Conservation (phyloP, 1,140 invertebrate genomes). For the Diabrotica undecimpunctata region DNA sequence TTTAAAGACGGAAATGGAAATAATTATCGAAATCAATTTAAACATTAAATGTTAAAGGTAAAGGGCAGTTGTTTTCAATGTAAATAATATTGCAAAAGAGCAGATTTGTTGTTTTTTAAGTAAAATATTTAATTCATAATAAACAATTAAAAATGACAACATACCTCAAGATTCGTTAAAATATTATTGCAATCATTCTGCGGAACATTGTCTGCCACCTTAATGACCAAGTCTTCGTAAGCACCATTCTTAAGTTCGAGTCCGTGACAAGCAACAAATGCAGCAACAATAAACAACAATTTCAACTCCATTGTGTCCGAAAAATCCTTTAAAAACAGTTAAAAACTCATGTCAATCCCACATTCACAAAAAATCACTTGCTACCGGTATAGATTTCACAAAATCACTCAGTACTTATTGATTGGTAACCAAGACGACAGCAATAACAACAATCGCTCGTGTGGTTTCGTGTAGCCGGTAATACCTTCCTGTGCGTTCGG, state of each 20-base stretch:
- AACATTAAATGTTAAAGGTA: too few species aligned
- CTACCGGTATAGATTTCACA: not conserved
- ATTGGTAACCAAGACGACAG: conserved; percentile 12
- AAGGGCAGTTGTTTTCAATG: too few species aligned
- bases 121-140: too few species aligned
- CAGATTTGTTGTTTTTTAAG: too few species aligned
- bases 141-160: too few species aligned
- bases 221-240: conserved; percentile 46
- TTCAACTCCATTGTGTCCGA: not conserved
- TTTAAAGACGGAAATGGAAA: too few species aligned
- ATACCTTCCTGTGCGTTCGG: conserved; percentile 3
- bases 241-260: conserved; percentile 43
- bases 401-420: not conserved
- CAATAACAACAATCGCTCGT: conserved; percentile 16
- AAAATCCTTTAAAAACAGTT: not conserved
- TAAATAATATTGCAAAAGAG: too few species aligned
- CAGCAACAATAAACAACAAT: conserved; percentile 3
- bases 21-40: too few species aligned
- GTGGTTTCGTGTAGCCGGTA: not conserved
- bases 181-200: conserved; percentile 42
- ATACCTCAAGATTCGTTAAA: conserved; percentile 46
- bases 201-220: conserved; percentile 44
- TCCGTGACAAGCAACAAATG: conserved; percentile 6
- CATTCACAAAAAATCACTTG: not conserved
- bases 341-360: not conserved